Evolutionary conservation across 2,113 vertebrate species (phyloP).

Genomic region (Phaetusa simplex): DNA sequence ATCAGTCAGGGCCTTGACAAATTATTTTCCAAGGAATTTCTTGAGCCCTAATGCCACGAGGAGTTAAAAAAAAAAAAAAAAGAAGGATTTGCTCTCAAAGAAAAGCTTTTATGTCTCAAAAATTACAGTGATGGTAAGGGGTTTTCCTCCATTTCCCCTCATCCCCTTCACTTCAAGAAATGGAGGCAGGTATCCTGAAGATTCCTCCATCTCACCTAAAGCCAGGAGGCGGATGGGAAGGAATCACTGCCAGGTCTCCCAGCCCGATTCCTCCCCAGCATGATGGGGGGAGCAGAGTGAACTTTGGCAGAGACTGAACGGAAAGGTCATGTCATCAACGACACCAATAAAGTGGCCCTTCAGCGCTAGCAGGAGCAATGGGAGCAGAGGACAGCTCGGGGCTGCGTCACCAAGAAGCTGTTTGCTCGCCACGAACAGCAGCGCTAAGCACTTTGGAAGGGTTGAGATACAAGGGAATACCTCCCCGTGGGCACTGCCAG

Average conservation of each 20-base stretch:
- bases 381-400: not conserved
- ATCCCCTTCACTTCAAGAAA: not conserved
- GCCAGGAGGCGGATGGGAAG: not conserved
- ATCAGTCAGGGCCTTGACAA: conserved; percentile 78
- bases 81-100: conserved; percentile 53
- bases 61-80: not conserved
- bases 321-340: conserved; percentile 44
- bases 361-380: not conserved
- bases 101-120: conserved; percentile 69
- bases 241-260: not conserved
- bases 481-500: not conserved
- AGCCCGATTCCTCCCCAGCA: not conserved
- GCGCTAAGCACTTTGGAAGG: not conserved
- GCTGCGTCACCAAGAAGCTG: not conserved
- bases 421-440: not conserved
- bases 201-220: not conserved
- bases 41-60: conserved; percentile 64
- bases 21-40: conserved; percentile 81
- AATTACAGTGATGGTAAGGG: not conserved
- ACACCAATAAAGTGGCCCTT: not conserved
- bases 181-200: not conserved
- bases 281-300: not conserved
- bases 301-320: not conserved
- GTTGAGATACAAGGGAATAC: not conserved
- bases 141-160: conserved; percentile 27